A percentile compares a stretch with the other conserved stretches of the same genome.
phyloP scores from a whole-genome alignment of 2,888 invertebrate genomes.

The Anoplius nigerrimus region DNA sequence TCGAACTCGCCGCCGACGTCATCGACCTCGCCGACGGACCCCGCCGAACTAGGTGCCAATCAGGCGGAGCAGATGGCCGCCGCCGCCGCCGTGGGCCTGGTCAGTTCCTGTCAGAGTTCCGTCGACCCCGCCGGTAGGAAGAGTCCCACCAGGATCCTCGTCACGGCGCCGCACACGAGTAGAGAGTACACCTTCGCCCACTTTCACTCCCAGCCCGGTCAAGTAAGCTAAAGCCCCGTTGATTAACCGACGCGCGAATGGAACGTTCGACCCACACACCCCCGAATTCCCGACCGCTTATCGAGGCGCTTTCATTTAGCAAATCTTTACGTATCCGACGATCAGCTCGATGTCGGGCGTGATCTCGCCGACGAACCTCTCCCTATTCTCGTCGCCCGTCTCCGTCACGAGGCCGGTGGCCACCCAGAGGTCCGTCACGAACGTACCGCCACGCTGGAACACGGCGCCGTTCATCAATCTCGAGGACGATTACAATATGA shows the following conservation, averaged over 20 bases:
- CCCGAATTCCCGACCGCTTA: neutral
- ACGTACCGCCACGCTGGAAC: slow-evolving; percentile 85
- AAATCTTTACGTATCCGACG: slow-evolving; percentile 91
- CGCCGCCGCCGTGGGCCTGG: slow-evolving; percentile 72
- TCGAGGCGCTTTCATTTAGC: slow-evolving; percentile 78
- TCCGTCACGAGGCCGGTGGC: slow-evolving; percentile 83
- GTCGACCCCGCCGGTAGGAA: slow-evolving; percentile 69
- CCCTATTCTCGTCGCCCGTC: slow-evolving; percentile 84
- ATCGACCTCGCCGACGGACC: slow-evolving; percentile 72
- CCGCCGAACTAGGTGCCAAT: slow-evolving; percentile 67
- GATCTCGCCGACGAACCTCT: slow-evolving; percentile 91
- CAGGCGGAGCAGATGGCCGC: slow-evolving; percentile 70
- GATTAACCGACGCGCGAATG: neutral
- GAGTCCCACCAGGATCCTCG: slow-evolving; percentile 74
- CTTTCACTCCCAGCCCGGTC: slow-evolving; percentile 93
- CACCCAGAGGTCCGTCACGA: slow-evolving; percentile 78
- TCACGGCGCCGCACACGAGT: slow-evolving; percentile 76
- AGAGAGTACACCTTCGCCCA: slow-evolving; percentile 92
- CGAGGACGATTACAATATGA: slow-evolving; percentile 97
- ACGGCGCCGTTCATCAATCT: slow-evolving; percentile 89
- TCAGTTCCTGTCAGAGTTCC: slow-evolving; percentile 72
- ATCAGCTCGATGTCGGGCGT: slow-evolving; percentile 91
- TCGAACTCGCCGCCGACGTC: slow-evolving; percentile 81
- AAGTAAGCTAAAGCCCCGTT: slow-evolving; percentile 74
- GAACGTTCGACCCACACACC: neutral